Percentiles rank a stretch among this genome's conserved stretches.
phyloP scores from a whole-genome alignment of 2,113 vertebrate genomes.

The Nycticorax nycticorax region DNA sequence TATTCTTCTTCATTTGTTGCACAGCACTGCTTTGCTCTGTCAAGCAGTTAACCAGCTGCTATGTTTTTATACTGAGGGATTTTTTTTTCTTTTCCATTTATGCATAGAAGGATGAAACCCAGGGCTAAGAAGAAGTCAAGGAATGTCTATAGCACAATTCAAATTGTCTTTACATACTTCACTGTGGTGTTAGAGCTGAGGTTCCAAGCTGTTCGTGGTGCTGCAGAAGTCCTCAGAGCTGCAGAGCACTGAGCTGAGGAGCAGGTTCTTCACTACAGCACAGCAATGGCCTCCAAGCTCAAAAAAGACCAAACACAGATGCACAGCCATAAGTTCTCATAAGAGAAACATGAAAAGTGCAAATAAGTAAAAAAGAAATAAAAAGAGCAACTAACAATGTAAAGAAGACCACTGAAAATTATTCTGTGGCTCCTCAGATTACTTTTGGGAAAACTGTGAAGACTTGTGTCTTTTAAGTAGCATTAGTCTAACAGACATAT shows the following conservation, averaged over 20 bases:
- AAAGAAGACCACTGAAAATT: not conserved
- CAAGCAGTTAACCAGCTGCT: not conserved
- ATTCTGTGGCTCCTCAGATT: not conserved
- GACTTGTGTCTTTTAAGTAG: not conserved
- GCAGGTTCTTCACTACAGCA: not conserved
- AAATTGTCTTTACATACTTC: not conserved
- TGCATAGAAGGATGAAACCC: not conserved
- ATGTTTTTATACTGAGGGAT: not conserved
- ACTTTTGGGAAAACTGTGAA: not conserved
- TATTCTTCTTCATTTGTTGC: not conserved
- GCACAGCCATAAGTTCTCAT: not conserved
- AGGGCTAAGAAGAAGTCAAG: not conserved
- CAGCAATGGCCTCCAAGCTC: not conserved
- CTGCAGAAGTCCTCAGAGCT: not conserved
- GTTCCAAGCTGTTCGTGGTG: accelerated
- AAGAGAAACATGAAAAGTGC: not conserved
- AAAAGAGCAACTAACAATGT: not conserved
- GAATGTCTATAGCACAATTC: not conserved
- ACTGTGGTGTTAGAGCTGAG: not conserved
- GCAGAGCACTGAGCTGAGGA: not conserved
- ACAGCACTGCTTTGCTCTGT: not conserved
- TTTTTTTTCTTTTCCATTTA: not conserved
- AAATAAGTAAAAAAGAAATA: not conserved
- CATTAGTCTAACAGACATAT: not conserved
- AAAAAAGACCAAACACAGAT: not conserved